Evolutionary conservation across 1,140 invertebrate species (phyloP).

Genomic region (Drosophila melanica): DNA sequence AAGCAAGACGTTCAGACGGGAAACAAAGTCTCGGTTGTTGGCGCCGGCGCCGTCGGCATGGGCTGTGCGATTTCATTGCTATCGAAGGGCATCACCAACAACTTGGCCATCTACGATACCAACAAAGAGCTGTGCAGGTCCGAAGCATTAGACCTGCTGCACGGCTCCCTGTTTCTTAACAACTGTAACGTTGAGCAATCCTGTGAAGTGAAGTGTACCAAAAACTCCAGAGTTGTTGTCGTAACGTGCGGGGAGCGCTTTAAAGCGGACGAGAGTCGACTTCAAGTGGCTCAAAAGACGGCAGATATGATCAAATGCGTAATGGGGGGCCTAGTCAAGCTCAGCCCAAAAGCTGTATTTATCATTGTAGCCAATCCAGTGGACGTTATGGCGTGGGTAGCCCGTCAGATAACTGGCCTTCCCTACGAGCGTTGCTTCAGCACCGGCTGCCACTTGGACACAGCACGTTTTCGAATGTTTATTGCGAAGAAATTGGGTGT

Average conservation of each 20-base stretch:
- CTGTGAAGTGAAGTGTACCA: conserved; percentile 88
- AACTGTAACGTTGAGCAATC: conserved; percentile 19
- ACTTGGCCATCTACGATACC: conserved; percentile 23
- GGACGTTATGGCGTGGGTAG: conserved; percentile 93
- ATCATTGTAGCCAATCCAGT: conserved; percentile 94
- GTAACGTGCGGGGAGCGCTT: conserved; percentile 92
- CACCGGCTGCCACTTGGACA: conserved; percentile 94
- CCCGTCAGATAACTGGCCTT: conserved; percentile 93
- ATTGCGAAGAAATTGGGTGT: conserved; percentile 91
- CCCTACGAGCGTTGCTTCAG: conserved; percentile 93
- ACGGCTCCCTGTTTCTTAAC: conserved; percentile 38
- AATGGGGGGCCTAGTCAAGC: conserved; percentile 90
- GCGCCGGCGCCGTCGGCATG: conserved; percentile 41
- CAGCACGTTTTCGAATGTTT: conserved; percentile 92
- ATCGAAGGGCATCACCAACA: conserved; percentile 25
- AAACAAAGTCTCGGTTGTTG: conserved; percentile 44
- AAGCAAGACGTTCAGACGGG: conserved; percentile 5
- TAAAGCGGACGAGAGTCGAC: conserved; percentile 91
- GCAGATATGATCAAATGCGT: conserved; percentile 93
- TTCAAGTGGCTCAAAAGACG: conserved; percentile 92
- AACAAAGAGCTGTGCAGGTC: conserved; percentile 6
- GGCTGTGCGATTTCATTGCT: conserved; percentile 18
- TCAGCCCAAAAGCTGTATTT: conserved; percentile 92
- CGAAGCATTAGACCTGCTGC: conserved; percentile 34
- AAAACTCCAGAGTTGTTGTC: conserved; percentile 91